These are phyloP conservation scores for rat (Rattus norvegicus) DNA, from an alignment of 2,113 vertebrate genomes.

Conservation along the genomic window GRCr8 NC_086020.1:128822001-128822500, in stretches of 20 bases:
- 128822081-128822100: constrained; percentile 62
- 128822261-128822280: neutral
- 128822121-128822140: constrained; percentile 60
- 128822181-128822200: constrained; percentile 70
- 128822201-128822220: constrained; percentile 64
- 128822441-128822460: neutral
- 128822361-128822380: neutral
- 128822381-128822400: neutral
- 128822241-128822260: neutral
- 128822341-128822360: neutral
- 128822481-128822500: no score
- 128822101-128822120: constrained; percentile 50
- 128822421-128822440: neutral
- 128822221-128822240: constrained; percentile 56
- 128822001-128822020: constrained; percentile 60
- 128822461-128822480: neutral
- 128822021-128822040: constrained; percentile 71
- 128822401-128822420: neutral
- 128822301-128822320: constrained; percentile 13
- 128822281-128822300: constrained; percentile 35
- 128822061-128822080: constrained; percentile 72
- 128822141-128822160: constrained; percentile 76
- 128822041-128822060: constrained; percentile 75
- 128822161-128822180: constrained; percentile 68
- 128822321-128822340: neutral